Evolutionary conservation across 2,888 invertebrate genomes (phyloP).

Genomic region (Xestia xanthographa): DNA sequence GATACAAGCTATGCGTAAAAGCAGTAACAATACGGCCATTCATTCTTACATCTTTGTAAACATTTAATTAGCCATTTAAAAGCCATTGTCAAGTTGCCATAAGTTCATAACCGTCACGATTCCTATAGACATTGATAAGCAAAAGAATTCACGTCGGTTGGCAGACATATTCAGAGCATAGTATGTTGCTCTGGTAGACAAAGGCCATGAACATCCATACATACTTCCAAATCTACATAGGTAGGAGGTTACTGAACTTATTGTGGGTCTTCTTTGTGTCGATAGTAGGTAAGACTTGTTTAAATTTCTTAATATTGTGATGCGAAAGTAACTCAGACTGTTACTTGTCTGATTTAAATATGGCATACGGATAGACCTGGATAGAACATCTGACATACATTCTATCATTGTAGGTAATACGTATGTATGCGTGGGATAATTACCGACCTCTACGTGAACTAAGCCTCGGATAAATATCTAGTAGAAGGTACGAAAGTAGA

Average conservation of each 20-base stretch:
- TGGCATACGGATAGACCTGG: neutral
- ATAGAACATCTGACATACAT: neutral
- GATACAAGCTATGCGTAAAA: neutral
- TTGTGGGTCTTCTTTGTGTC: too few relatives aligned
- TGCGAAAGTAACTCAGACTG: neutral
- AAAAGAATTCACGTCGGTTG: slow-evolving; percentile 22
- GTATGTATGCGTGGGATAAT: too few relatives aligned
- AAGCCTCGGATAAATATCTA: neutral
- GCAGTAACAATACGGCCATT: neutral
- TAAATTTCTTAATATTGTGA: too few relatives aligned
- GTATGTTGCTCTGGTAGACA: neutral
- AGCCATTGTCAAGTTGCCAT: neutral
- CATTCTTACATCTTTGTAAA: neutral
- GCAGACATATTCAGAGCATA: slow-evolving; percentile 13
- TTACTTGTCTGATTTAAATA: neutral
- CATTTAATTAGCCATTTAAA: neutral
- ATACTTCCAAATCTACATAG: neutral
- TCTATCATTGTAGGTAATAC: neutral
- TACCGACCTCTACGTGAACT: neutral
- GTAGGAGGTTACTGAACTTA: too few relatives aligned
- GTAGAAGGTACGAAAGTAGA: too few relatives aligned
- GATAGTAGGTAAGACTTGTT: too few relatives aligned
- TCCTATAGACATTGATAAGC: slow-evolving; percentile 11
- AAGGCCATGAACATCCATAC: neutral
- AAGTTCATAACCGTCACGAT: neutral